Evolutionary conservation across 30 jellyfish, hydroid and myxozoan species (phyloP).

Genomic region (Phacellophora camtschatica): DNA sequence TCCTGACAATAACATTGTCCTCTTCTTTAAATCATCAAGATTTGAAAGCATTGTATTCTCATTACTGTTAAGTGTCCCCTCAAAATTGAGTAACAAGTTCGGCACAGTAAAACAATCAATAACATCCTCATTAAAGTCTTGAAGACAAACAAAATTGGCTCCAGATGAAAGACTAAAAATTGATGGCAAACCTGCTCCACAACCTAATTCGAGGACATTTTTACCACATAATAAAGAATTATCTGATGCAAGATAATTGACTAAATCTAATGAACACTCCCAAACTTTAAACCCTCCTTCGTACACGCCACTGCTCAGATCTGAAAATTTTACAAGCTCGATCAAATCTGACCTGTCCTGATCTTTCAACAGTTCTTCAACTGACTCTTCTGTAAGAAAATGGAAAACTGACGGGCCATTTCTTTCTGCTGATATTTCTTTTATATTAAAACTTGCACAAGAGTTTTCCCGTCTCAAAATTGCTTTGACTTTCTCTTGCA

Average conservation of each 20-base stretch:
- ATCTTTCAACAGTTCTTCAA: neutral
- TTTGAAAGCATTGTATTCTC: neutral
- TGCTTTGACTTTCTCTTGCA: too few relatives aligned
- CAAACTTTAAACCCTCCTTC: slow-evolving; percentile 98
- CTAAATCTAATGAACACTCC: slow-evolving; percentile 94
- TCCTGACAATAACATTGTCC: slow-evolving; percentile 72
- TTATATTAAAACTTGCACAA: too few relatives aligned
- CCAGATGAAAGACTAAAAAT: slow-evolving; percentile 46
- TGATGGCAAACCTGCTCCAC: slow-evolving; percentile 95
- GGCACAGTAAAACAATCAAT: slow-evolving; percentile 83
- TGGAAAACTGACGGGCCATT: neutral
- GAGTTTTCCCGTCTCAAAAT: too few relatives aligned
- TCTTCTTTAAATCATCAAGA: neutral
- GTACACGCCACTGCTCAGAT: slow-evolving; percentile 79
- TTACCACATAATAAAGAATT: neutral
- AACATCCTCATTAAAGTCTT: slow-evolving; percentile 93
- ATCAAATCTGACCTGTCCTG: neutral
- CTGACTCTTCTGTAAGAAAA: slow-evolving; percentile 1
- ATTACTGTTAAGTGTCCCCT: neutral
- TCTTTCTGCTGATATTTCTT: too few relatives aligned
- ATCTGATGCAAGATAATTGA: slow-evolving; percentile 21
- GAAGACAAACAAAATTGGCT: slow-evolving; percentile 77
- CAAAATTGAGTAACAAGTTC: slow-evolving; percentile 9
- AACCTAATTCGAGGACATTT: slow-evolving; percentile 85
- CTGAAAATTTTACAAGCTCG: slow-evolving; percentile 61